Percentiles rank a stretch among this genome's conserved stretches.
Evolutionary conservation across 2,113 vertebrate genomes (phyloP).

Genomic region (Lonchura striata): DNA sequence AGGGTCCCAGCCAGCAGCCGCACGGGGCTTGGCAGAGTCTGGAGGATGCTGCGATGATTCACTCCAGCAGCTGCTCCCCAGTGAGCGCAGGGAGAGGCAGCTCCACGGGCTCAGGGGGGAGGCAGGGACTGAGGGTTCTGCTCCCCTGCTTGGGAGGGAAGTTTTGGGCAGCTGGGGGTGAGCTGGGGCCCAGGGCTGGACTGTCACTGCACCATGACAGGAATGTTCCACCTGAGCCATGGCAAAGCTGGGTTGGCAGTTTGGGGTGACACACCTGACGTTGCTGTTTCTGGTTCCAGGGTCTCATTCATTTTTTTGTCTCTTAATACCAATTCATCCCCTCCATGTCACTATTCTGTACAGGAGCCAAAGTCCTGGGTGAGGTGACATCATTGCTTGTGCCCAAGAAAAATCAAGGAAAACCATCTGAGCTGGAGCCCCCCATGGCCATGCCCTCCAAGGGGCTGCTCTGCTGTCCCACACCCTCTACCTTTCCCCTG

Average conservation of each 20-base stretch:
- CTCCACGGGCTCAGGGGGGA: rapidly evolving
- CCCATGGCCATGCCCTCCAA: rapidly evolving
- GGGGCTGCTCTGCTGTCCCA: not conserved
- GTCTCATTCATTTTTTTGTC: not conserved
- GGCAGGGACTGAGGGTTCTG: not conserved
- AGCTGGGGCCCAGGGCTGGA: not conserved
- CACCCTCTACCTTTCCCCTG: not conserved
- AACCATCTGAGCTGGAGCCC: rapidly evolving
- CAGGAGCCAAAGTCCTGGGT: not conserved
- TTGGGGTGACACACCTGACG: not conserved
- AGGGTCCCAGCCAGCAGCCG: not conserved
- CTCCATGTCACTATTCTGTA: not conserved
- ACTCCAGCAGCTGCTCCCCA: not conserved
- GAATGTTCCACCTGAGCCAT: not conserved
- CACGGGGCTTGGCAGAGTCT: not conserved
- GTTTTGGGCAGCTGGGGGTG: not conserved
- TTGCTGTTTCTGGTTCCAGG: not conserved
- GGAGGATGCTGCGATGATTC: not conserved
- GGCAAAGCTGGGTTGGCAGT: not conserved
- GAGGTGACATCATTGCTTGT: not conserved
- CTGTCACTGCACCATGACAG: not conserved
- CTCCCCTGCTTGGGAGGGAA: not conserved
- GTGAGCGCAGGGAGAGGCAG: not conserved
- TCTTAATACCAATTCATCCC: not conserved
- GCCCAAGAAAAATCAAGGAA: not conserved